Evolutionary conservation across 2,113 vertebrate species (phyloP), one percentile per base, ranked within the genome.

Genomic region (Chlorodrepanis virens): DNA sequence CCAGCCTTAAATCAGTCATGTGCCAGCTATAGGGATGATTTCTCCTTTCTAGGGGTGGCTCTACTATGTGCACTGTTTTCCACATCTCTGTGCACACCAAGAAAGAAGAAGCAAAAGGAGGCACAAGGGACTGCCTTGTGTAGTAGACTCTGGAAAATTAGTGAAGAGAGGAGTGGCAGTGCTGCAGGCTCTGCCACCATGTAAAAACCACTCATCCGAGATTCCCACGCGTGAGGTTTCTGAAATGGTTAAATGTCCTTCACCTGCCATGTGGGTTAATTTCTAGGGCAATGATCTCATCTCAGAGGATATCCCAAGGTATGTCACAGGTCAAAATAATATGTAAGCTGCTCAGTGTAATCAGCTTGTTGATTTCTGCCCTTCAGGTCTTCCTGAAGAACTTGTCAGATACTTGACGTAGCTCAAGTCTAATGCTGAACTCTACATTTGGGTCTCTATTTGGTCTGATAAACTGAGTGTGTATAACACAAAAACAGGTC

Each of bases 281-380:
- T 95, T 94, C 72, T 63, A 75, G 83, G 65, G 75, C 53, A 5
- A 52, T 47, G 44, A 84, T 78, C 60, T 86, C 24, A n/a, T 86
- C 56, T 20, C 39, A 87, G 42, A 90, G 57, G 63, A 47, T 89
- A 88, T 78, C 2, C 4, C 83, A 93, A 91, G 17, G 14, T 83
- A 63, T 86, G 45, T 59, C 83, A 83, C 61, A 72, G 77, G 69
- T 89, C 83, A 89, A 71, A 89, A 89, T 70, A 88, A 88, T 78
- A 52, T 31, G 18, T 92, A 87, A 94, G 67, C 61, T 69, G 72
- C 69, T 97, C 80, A 71, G 22, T 71, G 61, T 94, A 87, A 91
- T 91, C 89, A 90, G 56, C 89, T 84, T 81, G 53, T 84, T 92
- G 80, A 92, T 93, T 95, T 89, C 82, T 92, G 59, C 76, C n/a